Conservation (phyloP, 2,797 vertebrate species). For the Clamator glandarius region DNA sequence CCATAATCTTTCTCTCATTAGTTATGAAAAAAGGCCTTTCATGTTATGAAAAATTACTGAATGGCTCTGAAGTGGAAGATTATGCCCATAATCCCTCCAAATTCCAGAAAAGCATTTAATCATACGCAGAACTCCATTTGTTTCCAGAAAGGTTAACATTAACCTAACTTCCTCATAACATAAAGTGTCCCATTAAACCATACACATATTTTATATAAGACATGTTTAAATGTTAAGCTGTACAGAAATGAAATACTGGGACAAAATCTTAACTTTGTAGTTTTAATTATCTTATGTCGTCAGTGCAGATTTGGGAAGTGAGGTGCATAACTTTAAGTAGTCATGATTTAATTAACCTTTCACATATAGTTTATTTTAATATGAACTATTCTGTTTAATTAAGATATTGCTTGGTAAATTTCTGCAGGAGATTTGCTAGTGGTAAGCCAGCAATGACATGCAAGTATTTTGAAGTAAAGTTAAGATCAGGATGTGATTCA, state of each 20-base stretch:
- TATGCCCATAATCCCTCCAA: not conserved
- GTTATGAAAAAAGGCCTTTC: not conserved
- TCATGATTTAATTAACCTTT: not conserved
- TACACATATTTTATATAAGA: not conserved
- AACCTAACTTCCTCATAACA: not conserved
- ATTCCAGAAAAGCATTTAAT: not conserved
- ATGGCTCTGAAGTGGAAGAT: not conserved
- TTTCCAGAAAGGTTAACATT: conserved; percentile 10
- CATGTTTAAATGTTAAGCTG: not conserved
- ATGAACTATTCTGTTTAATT: not conserved
- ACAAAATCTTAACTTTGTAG: not conserved
- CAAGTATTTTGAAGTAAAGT: not conserved
- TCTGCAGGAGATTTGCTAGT: not conserved
- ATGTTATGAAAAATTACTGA: not conserved
- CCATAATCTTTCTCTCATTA: not conserved
- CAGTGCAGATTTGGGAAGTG: not conserved
- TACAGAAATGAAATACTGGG: not conserved
- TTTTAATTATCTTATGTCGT: not conserved
- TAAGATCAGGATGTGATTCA: not conserved
- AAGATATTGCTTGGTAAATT: not conserved
- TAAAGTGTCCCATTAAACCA: not conserved
- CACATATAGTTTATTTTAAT: not conserved
- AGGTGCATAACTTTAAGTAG: not conserved
- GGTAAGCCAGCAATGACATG: not conserved
- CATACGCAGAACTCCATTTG: not conserved